Evolutionary conservation across 1,140 invertebrate species (phyloP).

Genomic region (Ceratosolen solmsi): DNA sequence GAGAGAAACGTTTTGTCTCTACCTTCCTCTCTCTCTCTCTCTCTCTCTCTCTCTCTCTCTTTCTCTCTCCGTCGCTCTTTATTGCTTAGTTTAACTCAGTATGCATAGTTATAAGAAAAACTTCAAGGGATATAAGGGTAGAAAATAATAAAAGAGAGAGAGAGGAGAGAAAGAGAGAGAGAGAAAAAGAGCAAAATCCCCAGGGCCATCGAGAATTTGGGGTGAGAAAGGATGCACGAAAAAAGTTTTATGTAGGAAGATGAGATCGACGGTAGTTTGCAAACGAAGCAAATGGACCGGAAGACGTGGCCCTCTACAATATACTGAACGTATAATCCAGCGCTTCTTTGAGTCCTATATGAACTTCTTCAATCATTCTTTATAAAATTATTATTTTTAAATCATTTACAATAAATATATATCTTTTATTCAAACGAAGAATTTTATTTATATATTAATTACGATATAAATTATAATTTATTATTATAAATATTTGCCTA

Average conservation of each 20-base stretch:
- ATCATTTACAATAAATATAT: no score
- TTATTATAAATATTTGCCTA: no score
- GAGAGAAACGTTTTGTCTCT: constrained; percentile 8
- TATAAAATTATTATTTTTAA: no score
- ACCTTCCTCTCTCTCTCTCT: neutral
- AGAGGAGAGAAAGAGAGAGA: neutral
- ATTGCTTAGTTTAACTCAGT: neutral
- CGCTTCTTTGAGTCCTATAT: neutral
- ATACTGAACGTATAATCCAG: constrained; percentile 10
- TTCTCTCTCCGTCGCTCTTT: neutral
- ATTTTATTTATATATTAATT: no score
- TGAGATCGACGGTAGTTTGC: constrained; percentile 61
- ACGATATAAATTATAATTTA: no score
- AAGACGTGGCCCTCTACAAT: constrained; percentile 50
- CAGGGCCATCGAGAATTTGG: constrained; percentile 11
- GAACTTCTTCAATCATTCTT: neutral
- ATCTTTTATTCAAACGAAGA: no score
- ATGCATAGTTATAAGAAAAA: neutral
- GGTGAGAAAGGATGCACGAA: constrained; percentile 11
- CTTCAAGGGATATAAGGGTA: neutral
- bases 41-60: neutral
- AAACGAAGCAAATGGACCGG: constrained; percentile 68
- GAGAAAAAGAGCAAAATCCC: neutral
- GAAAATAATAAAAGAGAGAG: neutral
- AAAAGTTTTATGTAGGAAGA: neutral